Evolutionary conservation across 2,113 vertebrate species (phyloP).

Genomic region (human): DNA sequence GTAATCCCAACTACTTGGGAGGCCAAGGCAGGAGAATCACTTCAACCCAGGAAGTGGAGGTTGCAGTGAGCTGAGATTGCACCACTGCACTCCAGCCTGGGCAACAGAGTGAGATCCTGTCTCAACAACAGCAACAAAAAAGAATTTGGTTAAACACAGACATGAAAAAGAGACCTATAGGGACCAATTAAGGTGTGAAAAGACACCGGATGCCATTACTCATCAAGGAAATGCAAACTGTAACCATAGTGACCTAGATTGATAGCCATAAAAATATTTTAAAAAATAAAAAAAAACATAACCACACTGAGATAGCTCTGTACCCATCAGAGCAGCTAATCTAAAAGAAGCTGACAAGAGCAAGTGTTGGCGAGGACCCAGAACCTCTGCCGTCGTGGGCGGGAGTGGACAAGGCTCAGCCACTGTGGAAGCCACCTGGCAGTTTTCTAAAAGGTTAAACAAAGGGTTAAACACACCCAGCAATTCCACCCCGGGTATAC

Average conservation of each 20-base stretch:
- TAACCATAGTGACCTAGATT: neutral
- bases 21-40: no score
- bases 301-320: no score
- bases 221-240: neutral
- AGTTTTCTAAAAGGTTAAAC: neutral
- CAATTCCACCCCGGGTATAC: neutral
- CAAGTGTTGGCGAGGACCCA: no score
- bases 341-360: neutral
- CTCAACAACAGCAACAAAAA: no score
- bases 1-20: no score
- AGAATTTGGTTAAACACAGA: neutral
- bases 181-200: neutral
- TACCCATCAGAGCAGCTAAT: neutral
- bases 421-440: neutral
- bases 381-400: neutral
- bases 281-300: no score
- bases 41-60: no score
- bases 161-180: neutral
- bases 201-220: neutral
- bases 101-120: no score
- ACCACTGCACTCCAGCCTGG: no score
- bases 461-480: neutral
- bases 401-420: neutral
- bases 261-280: no score
- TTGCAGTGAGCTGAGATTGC: no score